Evolutionary conservation across 2,888 invertebrate genomes (phyloP).

Genomic region (Hypena proboscidalis): DNA sequence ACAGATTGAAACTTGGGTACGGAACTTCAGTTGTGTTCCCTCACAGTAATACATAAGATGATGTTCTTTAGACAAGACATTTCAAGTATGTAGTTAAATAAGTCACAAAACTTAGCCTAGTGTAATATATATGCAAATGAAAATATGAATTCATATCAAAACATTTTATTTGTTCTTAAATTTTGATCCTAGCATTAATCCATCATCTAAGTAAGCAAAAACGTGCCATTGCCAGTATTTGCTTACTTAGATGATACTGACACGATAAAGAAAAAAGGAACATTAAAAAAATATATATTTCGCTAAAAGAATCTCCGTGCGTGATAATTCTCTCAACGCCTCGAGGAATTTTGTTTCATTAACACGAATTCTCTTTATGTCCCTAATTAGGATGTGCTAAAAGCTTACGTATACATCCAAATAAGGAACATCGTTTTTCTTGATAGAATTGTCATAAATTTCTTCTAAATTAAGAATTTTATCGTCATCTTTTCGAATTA

Average conservation of each 20-base stretch:
- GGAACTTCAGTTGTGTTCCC: too few relatives aligned
- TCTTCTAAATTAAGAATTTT: conserved; percentile 23
- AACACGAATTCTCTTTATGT: background rate
- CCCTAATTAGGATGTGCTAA: conserved; percentile 9
- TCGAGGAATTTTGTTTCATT: conserved; percentile 4
- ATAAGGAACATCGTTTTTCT: background rate
- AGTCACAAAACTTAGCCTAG: too few relatives aligned
- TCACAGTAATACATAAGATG: too few relatives aligned
- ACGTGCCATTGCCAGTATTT: background rate
- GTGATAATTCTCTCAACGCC: conserved; percentile 2
- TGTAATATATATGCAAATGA: too few relatives aligned
- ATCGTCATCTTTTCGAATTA: conserved; percentile 34
- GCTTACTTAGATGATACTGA: too few relatives aligned
- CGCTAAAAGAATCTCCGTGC: background rate
- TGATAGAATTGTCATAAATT: conserved; percentile 8
- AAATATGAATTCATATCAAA: too few relatives aligned
- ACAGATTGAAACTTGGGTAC: background rate
- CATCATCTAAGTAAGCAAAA: conserved; percentile 2
- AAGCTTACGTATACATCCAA: background rate
- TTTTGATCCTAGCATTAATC: conserved; percentile 1
- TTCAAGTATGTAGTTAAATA: too few relatives aligned
- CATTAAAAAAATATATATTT: conserved; percentile 5
- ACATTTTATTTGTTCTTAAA: too few relatives aligned
- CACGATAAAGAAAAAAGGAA: too few relatives aligned
- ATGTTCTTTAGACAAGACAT: too few relatives aligned